Conservation (phyloP, 2,113 vertebrate species). For the Caretta caretta region DNA sequence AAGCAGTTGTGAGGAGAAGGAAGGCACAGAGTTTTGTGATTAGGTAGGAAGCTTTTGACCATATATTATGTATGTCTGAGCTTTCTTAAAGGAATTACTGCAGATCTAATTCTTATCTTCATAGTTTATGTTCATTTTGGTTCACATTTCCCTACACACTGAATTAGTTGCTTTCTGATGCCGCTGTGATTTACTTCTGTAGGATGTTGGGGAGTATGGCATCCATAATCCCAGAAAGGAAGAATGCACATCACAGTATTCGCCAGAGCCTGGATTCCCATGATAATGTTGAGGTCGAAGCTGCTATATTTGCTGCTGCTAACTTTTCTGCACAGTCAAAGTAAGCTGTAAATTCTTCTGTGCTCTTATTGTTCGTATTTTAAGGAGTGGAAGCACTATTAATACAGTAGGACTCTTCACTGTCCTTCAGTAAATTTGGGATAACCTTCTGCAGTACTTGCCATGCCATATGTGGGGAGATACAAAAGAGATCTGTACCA, state of each 20-base stretch:
- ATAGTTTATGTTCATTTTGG: not conserved
- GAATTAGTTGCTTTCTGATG: not conserved
- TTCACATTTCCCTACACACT: not conserved
- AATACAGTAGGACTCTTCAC: not conserved
- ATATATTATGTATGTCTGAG: not conserved
- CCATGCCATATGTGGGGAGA: not conserved
- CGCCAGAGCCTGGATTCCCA: slow-evolving; percentile 98
- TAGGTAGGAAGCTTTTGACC: not conserved
- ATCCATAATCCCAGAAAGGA: slow-evolving; percentile 97
- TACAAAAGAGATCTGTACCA: not conserved
- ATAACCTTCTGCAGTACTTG: not conserved
- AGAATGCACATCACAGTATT: slow-evolving; percentile 98
- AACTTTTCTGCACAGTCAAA: slow-evolving; percentile 98
- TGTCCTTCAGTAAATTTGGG: not conserved
- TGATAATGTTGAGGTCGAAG: slow-evolving; percentile 97
- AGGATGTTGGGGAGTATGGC: slow-evolving; percentile 98
- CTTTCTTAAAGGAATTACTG: not conserved
- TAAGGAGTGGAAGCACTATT: not conserved
- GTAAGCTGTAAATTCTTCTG: slow-evolving; percentile 74
- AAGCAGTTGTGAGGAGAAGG: not conserved
- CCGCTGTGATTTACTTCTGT: not conserved
- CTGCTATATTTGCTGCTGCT: slow-evolving; percentile 97
- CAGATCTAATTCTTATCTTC: not conserved
- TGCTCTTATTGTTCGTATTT: not conserved
- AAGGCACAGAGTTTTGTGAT: not conserved